These are phyloP conservation scores for Limnephilus rhombicus DNA, from an alignment of 2,888 invertebrate genomes.

Conservation along the genomic window DNA sequence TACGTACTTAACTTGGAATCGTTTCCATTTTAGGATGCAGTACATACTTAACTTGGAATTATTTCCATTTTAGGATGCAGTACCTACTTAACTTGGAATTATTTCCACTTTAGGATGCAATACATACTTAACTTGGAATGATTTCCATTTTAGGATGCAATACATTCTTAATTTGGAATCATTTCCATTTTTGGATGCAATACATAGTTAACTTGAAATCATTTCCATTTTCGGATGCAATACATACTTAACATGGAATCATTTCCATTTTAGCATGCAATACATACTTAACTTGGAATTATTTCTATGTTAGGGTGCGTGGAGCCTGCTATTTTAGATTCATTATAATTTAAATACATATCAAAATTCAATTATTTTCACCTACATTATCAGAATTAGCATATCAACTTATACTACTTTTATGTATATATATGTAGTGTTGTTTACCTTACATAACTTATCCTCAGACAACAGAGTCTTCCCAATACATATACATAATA, in stretches of 20 bases:
- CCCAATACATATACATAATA: not conserved
- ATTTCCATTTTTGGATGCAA: too few species aligned
- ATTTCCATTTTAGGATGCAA: too few species aligned
- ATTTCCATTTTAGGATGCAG: too few species aligned
- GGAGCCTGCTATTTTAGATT: not conserved
- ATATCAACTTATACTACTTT: constrained; percentile 38
- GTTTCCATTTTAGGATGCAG: too few species aligned
- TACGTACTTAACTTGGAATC: too few species aligned
- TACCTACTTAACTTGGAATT: too few species aligned
- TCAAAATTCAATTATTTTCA: constrained; percentile 36
- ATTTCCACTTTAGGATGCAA: too few species aligned
- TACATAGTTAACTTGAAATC: not conserved
- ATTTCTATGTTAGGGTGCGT: not conserved
- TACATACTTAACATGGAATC: too few species aligned
- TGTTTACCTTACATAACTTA: not conserved
- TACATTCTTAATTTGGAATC: too few species aligned
- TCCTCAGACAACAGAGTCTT: constrained; percentile 34
- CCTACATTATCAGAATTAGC: constrained; percentile 37
- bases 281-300: not conserved
- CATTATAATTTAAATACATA: constrained; percentile 44
- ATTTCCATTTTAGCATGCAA: too few species aligned
- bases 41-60: too few species aligned
- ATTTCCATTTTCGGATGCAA: not conserved
- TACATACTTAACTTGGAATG: too few species aligned
- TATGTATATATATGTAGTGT: not conserved